phyloP scores from a whole-genome alignment of 2,113 vertebrate genomes.

The Bungarus multicinctus region DNA sequence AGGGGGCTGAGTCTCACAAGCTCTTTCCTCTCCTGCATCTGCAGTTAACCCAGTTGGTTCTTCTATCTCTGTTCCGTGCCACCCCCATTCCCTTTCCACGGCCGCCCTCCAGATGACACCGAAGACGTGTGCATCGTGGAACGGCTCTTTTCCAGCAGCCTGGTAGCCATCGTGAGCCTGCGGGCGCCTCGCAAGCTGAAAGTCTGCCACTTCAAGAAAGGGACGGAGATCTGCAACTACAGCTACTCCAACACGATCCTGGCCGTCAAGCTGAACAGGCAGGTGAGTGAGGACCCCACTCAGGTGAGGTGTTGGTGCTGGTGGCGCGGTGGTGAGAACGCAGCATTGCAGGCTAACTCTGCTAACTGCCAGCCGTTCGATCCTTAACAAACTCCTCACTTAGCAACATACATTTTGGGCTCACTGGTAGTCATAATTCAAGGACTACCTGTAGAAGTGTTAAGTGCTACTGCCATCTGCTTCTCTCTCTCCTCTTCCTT shows the following conservation, averaged over 20 bases:
- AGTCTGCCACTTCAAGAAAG: slow-evolving; percentile 99
- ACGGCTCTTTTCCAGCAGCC: slow-evolving; percentile 93
- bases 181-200: slow-evolving; percentile 98
- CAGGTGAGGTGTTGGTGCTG: no score
- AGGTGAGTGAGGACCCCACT: slow-evolving; percentile 72
- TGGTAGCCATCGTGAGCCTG: slow-evolving; percentile 98
- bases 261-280: slow-evolving; percentile 95
- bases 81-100: neutral
- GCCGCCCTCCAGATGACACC: slow-evolving; percentile 80
- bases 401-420: neutral
- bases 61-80: neutral
- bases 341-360: neutral
- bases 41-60: neutral
- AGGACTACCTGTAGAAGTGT: neutral
- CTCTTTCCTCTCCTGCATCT: neutral
- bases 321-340: neutral
- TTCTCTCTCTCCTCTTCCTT: neutral
- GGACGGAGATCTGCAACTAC: slow-evolving; percentile 99
- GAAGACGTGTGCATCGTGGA: slow-evolving; percentile 99
- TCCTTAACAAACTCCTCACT: neutral
- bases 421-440: neutral
- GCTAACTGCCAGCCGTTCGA: neutral
- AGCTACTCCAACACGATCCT: slow-evolving; percentile 98
- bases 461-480: neutral
- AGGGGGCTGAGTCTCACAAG: neutral